A percentile compares a stretch with the other conserved stretches of the same genome.
phyloP scores from a whole-genome alignment of 1,140 invertebrate genomes.

The Megathymus violae region DNA sequence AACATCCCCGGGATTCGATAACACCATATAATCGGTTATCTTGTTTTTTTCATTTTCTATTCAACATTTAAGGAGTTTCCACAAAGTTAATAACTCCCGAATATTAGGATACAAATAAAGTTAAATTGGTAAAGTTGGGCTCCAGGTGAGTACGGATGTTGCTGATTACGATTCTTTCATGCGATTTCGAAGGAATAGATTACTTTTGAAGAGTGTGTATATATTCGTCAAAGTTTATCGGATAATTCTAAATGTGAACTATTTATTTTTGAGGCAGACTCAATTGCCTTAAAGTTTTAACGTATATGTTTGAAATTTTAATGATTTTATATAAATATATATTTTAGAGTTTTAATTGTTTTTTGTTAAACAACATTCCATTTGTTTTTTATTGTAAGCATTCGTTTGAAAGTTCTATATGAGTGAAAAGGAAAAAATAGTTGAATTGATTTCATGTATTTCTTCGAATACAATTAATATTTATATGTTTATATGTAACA shows the following conservation, averaged over 20 bases:
- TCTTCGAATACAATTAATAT: too few species aligned
- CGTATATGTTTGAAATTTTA: too few species aligned
- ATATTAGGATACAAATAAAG: conserved; percentile 80
- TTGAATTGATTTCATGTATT: too few species aligned
- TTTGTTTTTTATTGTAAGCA: too few species aligned
- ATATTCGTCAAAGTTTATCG: background rate
- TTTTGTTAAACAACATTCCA: too few species aligned
- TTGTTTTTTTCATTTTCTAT: conserved; percentile 71
- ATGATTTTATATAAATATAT: too few species aligned
- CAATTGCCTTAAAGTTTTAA: too few species aligned
- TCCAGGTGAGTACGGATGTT: conserved; percentile 60
- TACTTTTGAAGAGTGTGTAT: conserved; percentile 48
- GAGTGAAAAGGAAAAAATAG: too few species aligned
- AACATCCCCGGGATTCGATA: conserved; percentile 51
- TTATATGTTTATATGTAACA: too few species aligned
- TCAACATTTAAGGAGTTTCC: conserved; percentile 63
- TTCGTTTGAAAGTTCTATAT: too few species aligned
- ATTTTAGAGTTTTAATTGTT: too few species aligned
- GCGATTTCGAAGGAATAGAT: conserved; percentile 57
- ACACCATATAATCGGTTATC: conserved; percentile 74
- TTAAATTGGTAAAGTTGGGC: conserved; percentile 81
- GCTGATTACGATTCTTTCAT: conserved; percentile 63
- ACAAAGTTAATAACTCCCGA: conserved; percentile 69
- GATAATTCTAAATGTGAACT: background rate
- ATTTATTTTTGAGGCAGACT: background rate